These are phyloP conservation scores for Cyprinella venusta DNA, from an alignment of 2,797 vertebrate genomes.

Conservation along the genomic window DNA sequence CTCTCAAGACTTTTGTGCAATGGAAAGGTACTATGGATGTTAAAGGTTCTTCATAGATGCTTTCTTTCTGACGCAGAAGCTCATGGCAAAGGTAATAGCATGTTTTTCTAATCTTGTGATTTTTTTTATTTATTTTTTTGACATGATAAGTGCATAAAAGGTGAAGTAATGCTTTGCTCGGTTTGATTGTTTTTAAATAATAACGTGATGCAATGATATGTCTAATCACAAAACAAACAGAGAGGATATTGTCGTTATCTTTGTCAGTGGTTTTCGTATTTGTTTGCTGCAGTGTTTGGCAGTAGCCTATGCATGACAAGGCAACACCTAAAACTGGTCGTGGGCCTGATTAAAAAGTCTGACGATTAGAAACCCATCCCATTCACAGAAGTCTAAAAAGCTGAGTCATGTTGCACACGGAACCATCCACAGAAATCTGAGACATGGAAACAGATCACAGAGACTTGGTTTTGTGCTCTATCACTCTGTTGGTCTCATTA, in stretches of 20 bases:
- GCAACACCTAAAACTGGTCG: conserved; percentile 23
- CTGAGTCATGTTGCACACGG: conserved; percentile 46
- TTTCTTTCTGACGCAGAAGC: neutral
- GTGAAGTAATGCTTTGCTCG: conserved; percentile 3
- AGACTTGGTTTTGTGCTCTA: conserved; percentile 71
- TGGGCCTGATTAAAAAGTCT: conserved; percentile 40
- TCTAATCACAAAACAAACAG: conserved; percentile 49
- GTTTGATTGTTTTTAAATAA: conserved; percentile 3
- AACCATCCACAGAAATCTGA: conserved; percentile 57
- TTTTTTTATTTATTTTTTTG: neutral
- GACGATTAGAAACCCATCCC: conserved; percentile 64
- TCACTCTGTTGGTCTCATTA: conserved; percentile 70
- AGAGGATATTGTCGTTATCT: conserved; percentile 47
- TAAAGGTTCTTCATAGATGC: neutral
- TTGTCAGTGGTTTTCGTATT: conserved; percentile 56
- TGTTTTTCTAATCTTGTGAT: neutral
- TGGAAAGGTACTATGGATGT: neutral
- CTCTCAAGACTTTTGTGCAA: neutral
- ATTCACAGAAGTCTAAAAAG: conserved; percentile 65
- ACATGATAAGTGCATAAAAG: neutral
- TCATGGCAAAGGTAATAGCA: neutral
- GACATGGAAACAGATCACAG: conserved; percentile 75
- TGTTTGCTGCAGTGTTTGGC: conserved; percentile 58
- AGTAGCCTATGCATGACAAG: conserved; percentile 56
- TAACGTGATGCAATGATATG: neutral